Percentiles rank a stretch among this genome's conserved stretches.
Conservation (phyloP, 2,113 vertebrate genomes). For the Aramus guarauna region DNA sequence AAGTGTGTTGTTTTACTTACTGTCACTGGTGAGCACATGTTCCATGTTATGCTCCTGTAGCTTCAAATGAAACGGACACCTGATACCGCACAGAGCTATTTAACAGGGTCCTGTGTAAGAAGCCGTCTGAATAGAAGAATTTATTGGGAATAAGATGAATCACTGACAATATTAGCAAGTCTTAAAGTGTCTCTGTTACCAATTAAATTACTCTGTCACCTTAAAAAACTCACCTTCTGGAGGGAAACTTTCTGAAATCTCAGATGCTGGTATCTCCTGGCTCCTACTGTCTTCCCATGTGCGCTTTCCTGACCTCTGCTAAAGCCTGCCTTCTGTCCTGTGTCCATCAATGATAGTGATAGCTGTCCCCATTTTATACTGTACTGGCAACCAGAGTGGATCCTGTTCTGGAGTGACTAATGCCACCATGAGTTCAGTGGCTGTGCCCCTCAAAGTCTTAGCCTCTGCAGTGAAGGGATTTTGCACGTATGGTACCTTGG, state of each 20-base stretch:
- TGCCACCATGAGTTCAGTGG: background rate
- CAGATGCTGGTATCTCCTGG: background rate
- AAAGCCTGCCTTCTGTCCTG: background rate
- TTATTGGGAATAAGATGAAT: background rate
- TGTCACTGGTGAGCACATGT: background rate
- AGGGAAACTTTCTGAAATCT: background rate
- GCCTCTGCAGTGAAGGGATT: background rate
- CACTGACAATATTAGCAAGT: background rate
- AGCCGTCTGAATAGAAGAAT: background rate
- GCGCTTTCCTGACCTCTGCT: background rate
- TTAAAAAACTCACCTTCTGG: background rate
- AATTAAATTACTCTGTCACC: background rate
- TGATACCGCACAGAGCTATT: background rate
- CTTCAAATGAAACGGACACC: background rate
- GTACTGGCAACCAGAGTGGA: background rate
- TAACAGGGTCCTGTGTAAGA: background rate
- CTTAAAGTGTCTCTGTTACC: background rate
- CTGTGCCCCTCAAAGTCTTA: background rate
- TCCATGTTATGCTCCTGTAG: background rate
- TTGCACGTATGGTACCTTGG: background rate
- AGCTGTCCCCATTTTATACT: background rate
- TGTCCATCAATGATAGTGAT: background rate
- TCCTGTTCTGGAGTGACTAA: background rate
- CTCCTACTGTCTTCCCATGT: background rate
- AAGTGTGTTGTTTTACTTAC: background rate